These are phyloP conservation scores for Phycodurus eques DNA, from an alignment of 2,113 vertebrate species.

Conservation along the genomic window DNA sequence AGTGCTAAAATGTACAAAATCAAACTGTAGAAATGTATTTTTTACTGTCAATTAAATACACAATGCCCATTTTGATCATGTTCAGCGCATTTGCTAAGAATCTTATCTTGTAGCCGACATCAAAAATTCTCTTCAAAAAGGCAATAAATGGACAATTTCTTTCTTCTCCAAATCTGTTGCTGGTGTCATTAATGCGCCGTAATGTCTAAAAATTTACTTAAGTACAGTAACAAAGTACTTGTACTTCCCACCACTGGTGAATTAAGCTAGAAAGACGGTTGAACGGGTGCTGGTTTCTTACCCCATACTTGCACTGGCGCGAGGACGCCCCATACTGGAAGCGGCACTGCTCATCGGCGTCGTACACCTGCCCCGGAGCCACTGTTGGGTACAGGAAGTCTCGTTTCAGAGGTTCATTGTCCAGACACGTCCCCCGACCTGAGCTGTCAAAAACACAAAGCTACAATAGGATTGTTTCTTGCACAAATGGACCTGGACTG, in stretches of 20 bases:
- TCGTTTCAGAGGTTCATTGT: constrained; percentile 99
- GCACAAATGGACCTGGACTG: constrained; percentile 44
- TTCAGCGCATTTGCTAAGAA: too few relatives aligned
- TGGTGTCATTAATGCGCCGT: too few relatives aligned
- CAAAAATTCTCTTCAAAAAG: too few relatives aligned
- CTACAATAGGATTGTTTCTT: constrained; percentile 77
- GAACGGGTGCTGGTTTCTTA: constrained; percentile 82
- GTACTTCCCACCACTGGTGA: not conserved
- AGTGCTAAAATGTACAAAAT: too few relatives aligned
- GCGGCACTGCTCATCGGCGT: constrained; percentile 96
- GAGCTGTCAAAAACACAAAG: constrained; percentile 98
- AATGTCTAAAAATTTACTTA: too few relatives aligned
- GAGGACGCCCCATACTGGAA: constrained; percentile 98
- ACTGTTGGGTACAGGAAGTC: constrained; percentile 99
- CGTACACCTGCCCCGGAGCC: constrained; percentile 98
- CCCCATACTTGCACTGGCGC: constrained; percentile 98
- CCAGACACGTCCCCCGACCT: constrained; percentile 99
- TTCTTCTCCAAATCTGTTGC: too few relatives aligned
- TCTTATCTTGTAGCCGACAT: too few relatives aligned
- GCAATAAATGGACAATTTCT: too few relatives aligned
- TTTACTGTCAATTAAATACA: too few relatives aligned
- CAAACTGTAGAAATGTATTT: too few relatives aligned
- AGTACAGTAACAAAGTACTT: too few relatives aligned
- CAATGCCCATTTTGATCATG: too few relatives aligned
- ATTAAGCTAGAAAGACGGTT: not conserved